These are phyloP conservation scores for Artibeus jamaicensis DNA, from an alignment of 2,797 vertebrate genomes.

Conservation along the genomic window DNA sequence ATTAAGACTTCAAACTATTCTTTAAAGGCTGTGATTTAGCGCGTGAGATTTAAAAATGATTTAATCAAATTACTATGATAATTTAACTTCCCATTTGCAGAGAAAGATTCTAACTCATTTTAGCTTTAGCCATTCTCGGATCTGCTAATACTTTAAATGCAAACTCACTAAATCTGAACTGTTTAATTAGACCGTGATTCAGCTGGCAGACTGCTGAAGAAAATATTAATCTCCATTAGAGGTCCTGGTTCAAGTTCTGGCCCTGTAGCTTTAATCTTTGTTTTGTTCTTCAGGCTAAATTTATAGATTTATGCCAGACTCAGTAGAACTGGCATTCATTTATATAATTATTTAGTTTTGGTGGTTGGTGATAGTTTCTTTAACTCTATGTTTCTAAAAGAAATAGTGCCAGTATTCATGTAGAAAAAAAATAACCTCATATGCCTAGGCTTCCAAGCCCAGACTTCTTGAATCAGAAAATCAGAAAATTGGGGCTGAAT, in stretches of 20 bases:
- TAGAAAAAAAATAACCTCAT: not conserved
- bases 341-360: conserved; percentile 43
- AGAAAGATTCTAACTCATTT: conserved; percentile 82
- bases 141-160: conserved; percentile 80
- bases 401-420: not conserved
- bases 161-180: conserved; percentile 83
- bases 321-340: not conserved
- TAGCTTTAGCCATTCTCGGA: conserved; percentile 72
- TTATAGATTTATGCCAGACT: not conserved
- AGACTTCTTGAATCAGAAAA: not conserved
- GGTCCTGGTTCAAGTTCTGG: conserved; percentile 80
- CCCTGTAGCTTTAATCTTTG: conserved; percentile 72
- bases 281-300: conserved; percentile 66
- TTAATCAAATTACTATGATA: conserved; percentile 83
- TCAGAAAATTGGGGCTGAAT: not conserved
- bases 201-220: conserved; percentile 79
- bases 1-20: conserved; percentile 82
- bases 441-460: not conserved
- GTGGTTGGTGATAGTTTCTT: not conserved
- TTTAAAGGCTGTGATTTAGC: conserved; percentile 79
- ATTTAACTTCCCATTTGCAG: conserved; percentile 82
- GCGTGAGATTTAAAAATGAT: conserved; percentile 81
- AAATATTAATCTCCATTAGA: conserved; percentile 83
- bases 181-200: conserved; percentile 84
- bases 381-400: not conserved